Base-by-base conservation (phyloP, 2,888 invertebrate genomes). In the Caenorhabditis wallacei region DNA sequence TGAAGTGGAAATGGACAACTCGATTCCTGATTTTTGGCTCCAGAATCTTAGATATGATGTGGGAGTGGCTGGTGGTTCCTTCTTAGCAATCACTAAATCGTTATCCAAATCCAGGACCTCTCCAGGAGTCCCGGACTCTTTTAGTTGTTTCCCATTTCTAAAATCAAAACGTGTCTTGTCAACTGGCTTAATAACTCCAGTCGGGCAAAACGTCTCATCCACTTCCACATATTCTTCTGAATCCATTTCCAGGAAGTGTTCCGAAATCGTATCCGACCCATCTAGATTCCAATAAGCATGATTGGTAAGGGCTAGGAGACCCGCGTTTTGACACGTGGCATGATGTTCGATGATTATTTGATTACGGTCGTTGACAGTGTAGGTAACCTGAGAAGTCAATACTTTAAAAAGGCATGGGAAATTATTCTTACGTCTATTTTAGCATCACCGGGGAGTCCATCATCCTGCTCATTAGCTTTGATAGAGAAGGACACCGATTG, bases 221-320 rank as follows among this genome's bases (percentile, higher is more conserved):
- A 82, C 74, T 18, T 85, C 85, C 40, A 87, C 82, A 48, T 80
- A 85, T 30, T 71, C 68, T 3, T 66, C 63, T 0, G 88, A 81
- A 30, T 68, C 64, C 30, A 88, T 69, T 20, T 80, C 69, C 13
- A 88, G 48, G 35, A 26, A 54, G 53, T 85, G 86, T 18, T 86
- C 82, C 3, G 18, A 8, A 22, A 85, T 66, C 18, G 68, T 59
- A 10, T 84, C 85, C n/a, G 82, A 72, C n/a, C 85, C 87, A 72
- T 88, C 87, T 2, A 88, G 74, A 63, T 86, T 87, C 87, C 87
- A 88, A 64, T 87, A 88, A 18, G 88, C 68, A 56, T 88, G 88
- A 64, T 88, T 87, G 3, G 88, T 87, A 13, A 88, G 59, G 0
- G 80, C 82, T 7, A 88, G 61, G 10, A 87, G 70, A 4, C 83